Evolutionary conservation across 2,797 vertebrate species (phyloP), one percentile per base, ranked within the genome.

Genomic region (Pseudochromis fuscus): DNA sequence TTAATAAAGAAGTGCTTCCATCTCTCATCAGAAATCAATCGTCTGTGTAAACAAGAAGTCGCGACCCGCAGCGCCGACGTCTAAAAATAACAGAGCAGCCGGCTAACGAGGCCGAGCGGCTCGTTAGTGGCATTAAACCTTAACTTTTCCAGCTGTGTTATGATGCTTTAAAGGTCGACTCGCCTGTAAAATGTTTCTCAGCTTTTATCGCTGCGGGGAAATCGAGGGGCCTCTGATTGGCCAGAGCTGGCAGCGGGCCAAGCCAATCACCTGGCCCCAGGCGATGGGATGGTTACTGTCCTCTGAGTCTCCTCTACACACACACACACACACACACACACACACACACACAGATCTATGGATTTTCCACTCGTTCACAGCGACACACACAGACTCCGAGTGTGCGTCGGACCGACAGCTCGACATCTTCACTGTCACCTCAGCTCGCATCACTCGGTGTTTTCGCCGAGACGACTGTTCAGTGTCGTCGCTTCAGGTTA

Each of bases 231-330:
- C 19, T 63, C 72, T 73, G 77, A 87, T 83, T 87, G 86, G 84
- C 33, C 10, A n/a, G 8, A 24, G 23, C 66, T 82, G 84, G 83
- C 71, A 52, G 61, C 0, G 2, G 27, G 78, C 76, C 73, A 62
- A 70, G 71, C 75, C 80, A 81, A 79, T 85, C 80, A 72, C 50
- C 60, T 11, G 59, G 46, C 71, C 53, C 50, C 1, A 27, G 70
- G 82, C 28, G 11, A 30, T 23, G 3, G 40, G 48, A 72, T 66
- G 71, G 69, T 70, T 56, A 37, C 68, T 75, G 84, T 83, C 82
- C 81, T 85, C 84, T 68, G 81, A 82, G 58, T 89, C 75, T 81
- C 81, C 79, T 87, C 82, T 67, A 53, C 49, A 56, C 49, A 49
- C 63, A 70, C 52, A 68, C 72, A 67, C 38, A 40, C n/a, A 25